These are phyloP conservation scores for Upupa epops DNA, from an alignment of 2,113 vertebrate species.

Conservation along the genomic window DNA sequence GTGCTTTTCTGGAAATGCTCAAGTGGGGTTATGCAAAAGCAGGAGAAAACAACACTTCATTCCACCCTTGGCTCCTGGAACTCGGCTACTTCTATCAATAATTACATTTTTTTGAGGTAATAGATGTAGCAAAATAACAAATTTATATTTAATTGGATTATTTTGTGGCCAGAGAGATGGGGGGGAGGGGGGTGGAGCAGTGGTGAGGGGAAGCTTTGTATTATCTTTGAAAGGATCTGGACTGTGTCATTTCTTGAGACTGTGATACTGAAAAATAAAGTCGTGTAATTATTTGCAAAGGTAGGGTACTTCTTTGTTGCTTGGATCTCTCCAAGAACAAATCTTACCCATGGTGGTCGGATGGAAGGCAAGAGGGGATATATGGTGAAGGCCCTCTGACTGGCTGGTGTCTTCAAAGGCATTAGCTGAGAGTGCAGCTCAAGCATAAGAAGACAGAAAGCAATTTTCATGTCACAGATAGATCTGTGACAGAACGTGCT, in stretches of 20 bases:
- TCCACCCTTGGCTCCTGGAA: background rate
- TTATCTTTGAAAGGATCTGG: conserved; percentile 39
- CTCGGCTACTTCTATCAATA: conserved; percentile 13
- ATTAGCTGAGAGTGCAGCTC: background rate
- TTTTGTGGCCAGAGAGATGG: background rate
- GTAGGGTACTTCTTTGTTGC: background rate
- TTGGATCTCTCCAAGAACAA: background rate
- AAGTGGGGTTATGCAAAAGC: background rate
- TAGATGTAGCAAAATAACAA: conserved; percentile 47
- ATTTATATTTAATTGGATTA: conserved; percentile 20
- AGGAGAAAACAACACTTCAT: background rate
- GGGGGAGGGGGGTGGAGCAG: background rate
- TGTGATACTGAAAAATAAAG: conserved; percentile 59
- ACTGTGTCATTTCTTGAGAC: conserved; percentile 35
- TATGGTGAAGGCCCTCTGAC: background rate
- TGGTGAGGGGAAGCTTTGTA: too few species aligned
- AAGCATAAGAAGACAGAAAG: background rate
- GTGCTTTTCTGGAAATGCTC: conserved; percentile 27
- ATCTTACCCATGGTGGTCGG: accelerated
- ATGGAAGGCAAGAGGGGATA: background rate
- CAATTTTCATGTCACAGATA: background rate
- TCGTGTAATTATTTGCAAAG: conserved; percentile 23
- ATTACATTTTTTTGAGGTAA: conserved; percentile 45
- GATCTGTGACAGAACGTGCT: background rate
- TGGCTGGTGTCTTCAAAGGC: background rate